phyloP scores from a whole-genome alignment of 2,888 invertebrate genomes.

The Habroteleia sp. region DNA sequence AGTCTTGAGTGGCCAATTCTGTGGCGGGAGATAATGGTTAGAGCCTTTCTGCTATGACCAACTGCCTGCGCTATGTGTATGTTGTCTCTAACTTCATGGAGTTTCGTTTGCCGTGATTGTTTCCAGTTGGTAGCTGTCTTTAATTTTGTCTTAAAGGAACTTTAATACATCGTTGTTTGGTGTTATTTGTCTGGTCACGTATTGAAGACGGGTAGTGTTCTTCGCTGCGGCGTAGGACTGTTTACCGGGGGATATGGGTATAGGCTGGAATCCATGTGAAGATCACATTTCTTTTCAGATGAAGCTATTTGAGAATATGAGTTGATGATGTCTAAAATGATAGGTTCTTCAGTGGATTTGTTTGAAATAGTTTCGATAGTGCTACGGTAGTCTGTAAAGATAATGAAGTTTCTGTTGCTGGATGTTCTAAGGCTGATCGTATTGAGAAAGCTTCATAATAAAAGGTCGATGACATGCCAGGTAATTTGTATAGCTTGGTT shows the following conservation, averaged over 20 bases:
- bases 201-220: background rate
- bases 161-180: slow-evolving; percentile 2
- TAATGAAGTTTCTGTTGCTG: background rate
- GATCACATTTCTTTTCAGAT: background rate
- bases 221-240: slow-evolving; percentile 5
- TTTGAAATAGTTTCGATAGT: background rate
- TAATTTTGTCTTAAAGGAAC: background rate
- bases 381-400: slow-evolving; percentile 25
- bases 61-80: background rate
- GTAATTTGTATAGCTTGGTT: slow-evolving; percentile 1
- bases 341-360: background rate
- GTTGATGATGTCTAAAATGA: background rate
- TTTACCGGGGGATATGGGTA: slow-evolving; percentile 3
- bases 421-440: background rate
- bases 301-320: background rate
- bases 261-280: slow-evolving; percentile 6
- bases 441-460: slow-evolving; percentile 28
- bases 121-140: slow-evolving; percentile 4
- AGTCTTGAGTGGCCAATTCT: slow-evolving; percentile 18
- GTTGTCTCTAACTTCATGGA: slow-evolving; percentile 3
- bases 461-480: slow-evolving; percentile 9
- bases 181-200: too few relatives aligned
- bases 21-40: background rate
- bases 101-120: background rate
- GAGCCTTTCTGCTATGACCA: background rate